These are phyloP conservation scores for Dynastes hyllus DNA, from an alignment of 2,888 invertebrate genomes.

Conservation along the genomic window DNA sequence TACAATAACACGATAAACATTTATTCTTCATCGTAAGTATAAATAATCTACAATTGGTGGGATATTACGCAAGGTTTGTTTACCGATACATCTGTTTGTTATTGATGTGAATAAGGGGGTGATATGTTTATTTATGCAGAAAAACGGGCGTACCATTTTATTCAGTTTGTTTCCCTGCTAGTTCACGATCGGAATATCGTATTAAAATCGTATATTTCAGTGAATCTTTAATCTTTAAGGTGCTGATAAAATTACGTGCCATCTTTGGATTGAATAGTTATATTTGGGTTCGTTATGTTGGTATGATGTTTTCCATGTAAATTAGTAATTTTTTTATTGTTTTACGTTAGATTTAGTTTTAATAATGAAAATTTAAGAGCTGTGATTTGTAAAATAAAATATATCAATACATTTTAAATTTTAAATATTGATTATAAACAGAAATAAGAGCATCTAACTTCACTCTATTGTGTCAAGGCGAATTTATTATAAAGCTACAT, in stretches of 20 bases:
- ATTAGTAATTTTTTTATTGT: not conserved
- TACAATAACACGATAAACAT: not conserved
- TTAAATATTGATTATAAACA: no score
- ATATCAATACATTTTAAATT: not conserved
- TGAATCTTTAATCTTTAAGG: slow-evolving; percentile 5
- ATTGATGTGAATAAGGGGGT: not conserved
- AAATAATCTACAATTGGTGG: not conserved
- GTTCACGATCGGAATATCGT: slow-evolving; percentile 51
- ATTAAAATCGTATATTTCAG: slow-evolving; percentile 19
- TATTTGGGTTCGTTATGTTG: slow-evolving; percentile 9
- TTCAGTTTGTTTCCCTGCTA: slow-evolving; percentile 22
- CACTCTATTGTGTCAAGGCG: not conserved
- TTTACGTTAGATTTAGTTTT: not conserved
- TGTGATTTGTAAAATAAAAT: not conserved
- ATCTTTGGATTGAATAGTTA: slow-evolving; percentile 11
- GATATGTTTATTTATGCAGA: not conserved
- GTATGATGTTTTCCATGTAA: not conserved
- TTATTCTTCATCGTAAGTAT: not conserved
- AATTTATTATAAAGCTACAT: not conserved
- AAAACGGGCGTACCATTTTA: slow-evolving; percentile 47
- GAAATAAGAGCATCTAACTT: not conserved
- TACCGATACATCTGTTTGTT: not conserved
- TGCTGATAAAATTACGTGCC: slow-evolving; percentile 9
- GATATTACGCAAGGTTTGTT: slow-evolving; percentile 14
- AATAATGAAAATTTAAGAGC: not conserved